Base-by-base conservation (phyloP, 2,888 invertebrate genomes). In the Clostera curtula region DNA sequence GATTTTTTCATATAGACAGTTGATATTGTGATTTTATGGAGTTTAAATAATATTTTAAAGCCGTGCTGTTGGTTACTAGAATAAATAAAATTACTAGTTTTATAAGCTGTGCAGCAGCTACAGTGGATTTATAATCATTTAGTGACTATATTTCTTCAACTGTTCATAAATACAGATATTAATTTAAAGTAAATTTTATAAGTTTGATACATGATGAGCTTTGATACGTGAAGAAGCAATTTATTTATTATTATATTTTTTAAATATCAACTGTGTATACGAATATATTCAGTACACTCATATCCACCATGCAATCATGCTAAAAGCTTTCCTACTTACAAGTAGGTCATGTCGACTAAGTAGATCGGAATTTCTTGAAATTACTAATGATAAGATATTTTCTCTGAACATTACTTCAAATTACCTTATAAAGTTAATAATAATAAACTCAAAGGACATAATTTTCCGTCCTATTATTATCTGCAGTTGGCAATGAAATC, bases 321-420 rank as follows among this genome's bases (percentile, higher is more conserved):
- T 79, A 69, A 59, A 65, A 55, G 79, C 77, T 80, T 79, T 54
- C 69, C 75, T 76, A 70, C 72, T 59, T 52, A 58, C 48, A 49
- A 49, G 69, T 75, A 69, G 66, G 68, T 66, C 60, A 65, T 68
- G 60, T 66, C 63, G 52, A 63, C 47, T 70, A 67, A 69, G 73
- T 77, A 79, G 76, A 69, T 74, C 53, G 52, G 71, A 56, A 61
- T 70, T 71, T 74, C 69, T 77, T 72, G 64, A 69, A 70, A 67
- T 71, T 76, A 65, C 60, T 76, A 75, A 71, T 58, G 68, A 39
- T 79, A 76, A 76, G 76, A 56, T 65, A 59, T 55, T 56, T 72
- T 56, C 63, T 71, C 68, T 69, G 61, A 68, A 71, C 64, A 72
- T 70, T 71, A 61, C 65, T 60, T 56, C 62, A 58, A 48, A 45